A percentile compares a stretch with the other conserved stretches of the same genome.
phyloP scores from a whole-genome alignment of 2,797 vertebrate species.

The Rachycentron canadum region DNA sequence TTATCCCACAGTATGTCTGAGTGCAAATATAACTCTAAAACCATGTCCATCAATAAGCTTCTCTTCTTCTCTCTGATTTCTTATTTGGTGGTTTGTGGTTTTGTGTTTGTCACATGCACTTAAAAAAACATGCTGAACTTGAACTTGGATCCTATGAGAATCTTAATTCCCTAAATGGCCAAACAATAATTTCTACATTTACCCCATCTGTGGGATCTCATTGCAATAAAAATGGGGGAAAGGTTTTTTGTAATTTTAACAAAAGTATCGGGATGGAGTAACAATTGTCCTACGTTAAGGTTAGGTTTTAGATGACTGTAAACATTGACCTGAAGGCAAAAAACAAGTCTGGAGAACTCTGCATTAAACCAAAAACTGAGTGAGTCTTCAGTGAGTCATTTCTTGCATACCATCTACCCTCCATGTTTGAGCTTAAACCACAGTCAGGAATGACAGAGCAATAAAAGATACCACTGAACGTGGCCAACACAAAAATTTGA shows the following conservation, averaged over 20 bases:
- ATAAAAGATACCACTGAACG: constrained; percentile 46
- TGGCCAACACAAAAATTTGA: constrained; percentile 32
- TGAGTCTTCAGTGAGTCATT: constrained; percentile 44
- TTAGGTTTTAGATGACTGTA: too few relatives aligned
- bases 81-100: not conserved
- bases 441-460: constrained; percentile 12
- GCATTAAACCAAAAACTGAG: too few relatives aligned
- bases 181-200: not conserved
- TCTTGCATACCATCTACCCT: constrained; percentile 35
- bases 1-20: not conserved
- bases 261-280: not conserved
- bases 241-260: not conserved
- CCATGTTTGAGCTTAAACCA: constrained; percentile 26
- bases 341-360: too few relatives aligned
- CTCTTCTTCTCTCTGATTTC: not conserved
- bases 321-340: too few relatives aligned
- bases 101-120: not conserved
- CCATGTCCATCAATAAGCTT: not conserved
- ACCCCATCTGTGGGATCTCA: not conserved
- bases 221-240: not conserved
- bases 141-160: not conserved
- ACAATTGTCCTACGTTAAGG: too few relatives aligned
- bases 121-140: not conserved
- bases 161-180: not conserved
- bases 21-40: not conserved